phyloP scores from a whole-genome alignment of 2,888 invertebrate genomes.

The Eucriotettix oculatus region DNA sequence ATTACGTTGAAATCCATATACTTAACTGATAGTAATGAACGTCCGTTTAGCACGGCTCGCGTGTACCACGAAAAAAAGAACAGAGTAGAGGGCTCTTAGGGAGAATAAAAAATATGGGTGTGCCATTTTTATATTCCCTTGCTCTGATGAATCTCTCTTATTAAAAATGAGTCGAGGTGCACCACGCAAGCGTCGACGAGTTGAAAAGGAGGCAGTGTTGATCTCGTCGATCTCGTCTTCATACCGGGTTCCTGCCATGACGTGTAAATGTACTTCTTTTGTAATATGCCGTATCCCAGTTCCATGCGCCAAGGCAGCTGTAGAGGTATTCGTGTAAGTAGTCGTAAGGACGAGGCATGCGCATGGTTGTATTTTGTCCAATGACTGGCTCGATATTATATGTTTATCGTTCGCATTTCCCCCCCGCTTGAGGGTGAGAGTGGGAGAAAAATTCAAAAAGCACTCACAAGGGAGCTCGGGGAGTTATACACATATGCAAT shows the following conservation, averaged over 20 bases:
- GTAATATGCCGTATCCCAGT: no score
- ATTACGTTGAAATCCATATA: neutral
- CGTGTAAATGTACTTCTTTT: no score
- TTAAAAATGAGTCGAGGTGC: neutral
- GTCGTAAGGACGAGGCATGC: no score
- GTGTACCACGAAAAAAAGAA: neutral
- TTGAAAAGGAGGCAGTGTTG: no score
- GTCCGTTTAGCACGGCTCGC: neutral
- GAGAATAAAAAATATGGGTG: neutral
- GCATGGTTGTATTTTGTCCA: neutral
- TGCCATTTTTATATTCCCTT: neutral
- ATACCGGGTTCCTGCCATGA: no score
- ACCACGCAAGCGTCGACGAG: no score
- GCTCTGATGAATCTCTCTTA: neutral
- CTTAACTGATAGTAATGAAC: neutral
- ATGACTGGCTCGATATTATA: neutral
- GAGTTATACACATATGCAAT: slow-evolving; percentile 11
- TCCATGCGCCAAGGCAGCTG: no score
- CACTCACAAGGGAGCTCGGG: slow-evolving; percentile 7
- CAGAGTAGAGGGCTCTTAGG: neutral
- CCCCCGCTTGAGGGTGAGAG: neutral
- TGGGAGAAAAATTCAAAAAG: slow-evolving; percentile 6
- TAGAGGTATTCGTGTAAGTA: no score
- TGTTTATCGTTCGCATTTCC: neutral
- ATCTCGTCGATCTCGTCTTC: no score